Evolutionary conservation across 2,113 vertebrate genomes (phyloP).

Genomic region (Tylochromis polylepis): DNA sequence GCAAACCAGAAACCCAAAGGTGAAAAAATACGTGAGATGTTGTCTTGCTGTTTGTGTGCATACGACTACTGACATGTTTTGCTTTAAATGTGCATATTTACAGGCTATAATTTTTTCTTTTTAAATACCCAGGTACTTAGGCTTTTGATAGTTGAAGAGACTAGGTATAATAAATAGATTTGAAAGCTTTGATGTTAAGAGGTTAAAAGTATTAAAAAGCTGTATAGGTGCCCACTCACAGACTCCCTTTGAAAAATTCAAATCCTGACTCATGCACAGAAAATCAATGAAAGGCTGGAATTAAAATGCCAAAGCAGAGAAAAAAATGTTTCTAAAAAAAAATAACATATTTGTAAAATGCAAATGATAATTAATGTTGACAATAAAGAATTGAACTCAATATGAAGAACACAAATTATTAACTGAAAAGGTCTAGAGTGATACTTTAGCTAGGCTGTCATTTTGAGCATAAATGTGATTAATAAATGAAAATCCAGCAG

Average conservation of each 20-base stretch:
- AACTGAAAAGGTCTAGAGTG: background rate
- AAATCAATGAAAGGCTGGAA: background rate
- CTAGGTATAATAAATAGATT: background rate
- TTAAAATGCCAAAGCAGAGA: background rate
- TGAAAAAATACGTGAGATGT: background rate
- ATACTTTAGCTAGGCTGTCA: accelerated
- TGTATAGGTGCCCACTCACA: background rate
- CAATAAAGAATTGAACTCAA: background rate
- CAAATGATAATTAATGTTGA: background rate
- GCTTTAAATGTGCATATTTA: background rate
- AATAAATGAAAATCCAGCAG: background rate
- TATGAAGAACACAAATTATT: background rate
- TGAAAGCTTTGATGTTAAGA: background rate
- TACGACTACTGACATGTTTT: background rate
- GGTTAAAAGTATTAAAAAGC: background rate
- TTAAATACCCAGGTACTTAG: background rate
- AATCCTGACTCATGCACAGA: background rate
- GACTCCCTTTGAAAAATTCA: background rate
- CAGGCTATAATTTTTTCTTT: background rate
- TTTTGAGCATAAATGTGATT: background rate
- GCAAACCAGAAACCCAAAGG: background rate
- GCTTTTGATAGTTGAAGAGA: background rate
- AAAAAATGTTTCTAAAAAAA: background rate
- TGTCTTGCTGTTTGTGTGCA: background rate
- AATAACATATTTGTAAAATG: background rate